These are phyloP conservation scores for Bos taurus DNA, from an alignment of 2,113 vertebrate genomes.

Conservation along the genomic window DNA sequence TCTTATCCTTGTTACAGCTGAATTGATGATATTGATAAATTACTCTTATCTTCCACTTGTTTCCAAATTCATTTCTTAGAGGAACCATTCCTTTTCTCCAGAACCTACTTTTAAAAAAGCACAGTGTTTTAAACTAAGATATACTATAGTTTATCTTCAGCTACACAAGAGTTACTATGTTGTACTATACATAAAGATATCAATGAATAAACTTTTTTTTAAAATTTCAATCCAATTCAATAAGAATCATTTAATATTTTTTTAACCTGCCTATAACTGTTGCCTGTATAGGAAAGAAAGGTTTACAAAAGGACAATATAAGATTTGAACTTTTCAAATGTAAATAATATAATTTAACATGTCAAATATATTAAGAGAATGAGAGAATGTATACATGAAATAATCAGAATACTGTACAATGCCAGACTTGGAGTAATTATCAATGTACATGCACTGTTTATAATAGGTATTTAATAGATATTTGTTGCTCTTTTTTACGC, in stretches of 20 bases:
- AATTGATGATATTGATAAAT: constrained; percentile 50
- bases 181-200: neutral
- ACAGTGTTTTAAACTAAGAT: constrained; percentile 34
- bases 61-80: constrained; percentile 34
- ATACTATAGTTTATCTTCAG: constrained; percentile 25
- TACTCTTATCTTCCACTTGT: constrained; percentile 23
- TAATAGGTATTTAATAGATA: neutral
- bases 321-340: neutral
- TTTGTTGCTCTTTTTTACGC: neutral
- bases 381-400: neutral
- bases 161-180: neutral
- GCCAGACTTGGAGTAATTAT: neutral
- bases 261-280: neutral
- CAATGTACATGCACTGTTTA: neutral
- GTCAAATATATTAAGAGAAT: neutral
- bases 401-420: neutral
- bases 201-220: neutral
- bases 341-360: neutral
- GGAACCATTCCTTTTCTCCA: constrained; percentile 21
- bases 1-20: constrained; percentile 4
- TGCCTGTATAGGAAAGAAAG: neutral
- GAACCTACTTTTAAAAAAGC: constrained; percentile 40
- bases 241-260: neutral
- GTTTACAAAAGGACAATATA: neutral
- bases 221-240: neutral